Evolutionary conservation across 2,797 vertebrate species (phyloP), one percentile per base, ranked within the genome.

Genomic region (Linurgus olivaceus): DNA sequence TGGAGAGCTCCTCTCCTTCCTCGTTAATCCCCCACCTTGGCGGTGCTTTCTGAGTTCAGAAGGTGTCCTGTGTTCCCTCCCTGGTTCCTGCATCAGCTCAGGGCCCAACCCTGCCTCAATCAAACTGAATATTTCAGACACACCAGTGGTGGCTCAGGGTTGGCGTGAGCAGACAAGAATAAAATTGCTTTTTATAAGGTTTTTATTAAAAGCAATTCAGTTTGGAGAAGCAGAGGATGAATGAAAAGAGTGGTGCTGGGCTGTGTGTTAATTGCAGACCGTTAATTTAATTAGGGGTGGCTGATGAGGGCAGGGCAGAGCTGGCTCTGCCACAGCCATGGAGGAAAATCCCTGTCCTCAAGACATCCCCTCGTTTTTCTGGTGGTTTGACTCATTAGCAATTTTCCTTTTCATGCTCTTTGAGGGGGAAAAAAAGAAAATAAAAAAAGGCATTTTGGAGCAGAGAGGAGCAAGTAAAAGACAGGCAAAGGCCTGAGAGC

Each of bases 241-340:
- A 76, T 87, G 31, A 37, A 45, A 58, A 8, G 47, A 40, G 38
- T 0, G 1, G 5, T 35, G 37, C 20, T 78, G 79, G 54, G 20
- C 28, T 0, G 17, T 17, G 4, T 55, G 81, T 44, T 92, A 68
- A 89, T 91, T 92, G 62, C 26, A 51, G 66, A 2, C 0, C 1
- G 55, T 45, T 94, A 31, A 92, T 95, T 90, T 48, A 48, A 57
- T 48, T 52, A 33, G 62, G 50, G 42, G 7, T 7, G 26, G 59
- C 29, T 31, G 73, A 28, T 7, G 66, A 62, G 44, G 1, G 8
- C 0, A 0, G 57, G 62, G 54, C 67, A 35, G 45, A 0, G 2
- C 61, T 2, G 3, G 33, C 57, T 51, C 70, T 71, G 67, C 44
- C 37, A 44, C 26, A 42, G 2, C 29, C 24, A 13, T 0, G 37